phyloP scores from a whole-genome alignment of 2,888 invertebrate genomes.

The Morpho helenor region DNA sequence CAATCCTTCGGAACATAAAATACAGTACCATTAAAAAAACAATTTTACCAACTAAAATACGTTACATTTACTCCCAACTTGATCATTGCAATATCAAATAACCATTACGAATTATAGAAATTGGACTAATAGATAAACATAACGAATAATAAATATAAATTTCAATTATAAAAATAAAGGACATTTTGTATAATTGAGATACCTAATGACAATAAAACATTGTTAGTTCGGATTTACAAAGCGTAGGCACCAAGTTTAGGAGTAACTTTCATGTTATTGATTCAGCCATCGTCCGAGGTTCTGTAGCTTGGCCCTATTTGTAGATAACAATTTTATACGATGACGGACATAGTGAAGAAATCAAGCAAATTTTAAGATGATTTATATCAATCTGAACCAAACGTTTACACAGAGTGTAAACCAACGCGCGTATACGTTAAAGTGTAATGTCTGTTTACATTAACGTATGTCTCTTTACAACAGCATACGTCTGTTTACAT shows the following conservation, averaged over 20 bases:
- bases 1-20: constrained; percentile 5
- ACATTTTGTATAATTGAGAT: background rate
- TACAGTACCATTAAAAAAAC: constrained; percentile 25
- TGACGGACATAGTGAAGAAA: no score
- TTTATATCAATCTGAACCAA: no score
- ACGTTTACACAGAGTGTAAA: no score
- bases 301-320: no score
- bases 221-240: constrained; percentile 6
- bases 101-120: constrained; percentile 15
- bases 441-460: no score
- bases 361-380: no score
- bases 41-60: constrained; percentile 20
- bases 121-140: constrained; percentile 24
- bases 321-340: no score
- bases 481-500: no score
- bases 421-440: no score
- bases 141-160: constrained; percentile 12
- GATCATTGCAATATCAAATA: constrained; percentile 19
- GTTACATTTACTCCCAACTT: constrained; percentile 29
- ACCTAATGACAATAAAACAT: constrained; percentile 13
- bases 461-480: no score
- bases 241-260: constrained; percentile 11
- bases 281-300: no score
- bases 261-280: constrained; percentile 3
- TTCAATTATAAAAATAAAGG: constrained; percentile 11